Evolutionary conservation across 2,888 invertebrate species (phyloP).

Genomic region (Thereva unica): DNA sequence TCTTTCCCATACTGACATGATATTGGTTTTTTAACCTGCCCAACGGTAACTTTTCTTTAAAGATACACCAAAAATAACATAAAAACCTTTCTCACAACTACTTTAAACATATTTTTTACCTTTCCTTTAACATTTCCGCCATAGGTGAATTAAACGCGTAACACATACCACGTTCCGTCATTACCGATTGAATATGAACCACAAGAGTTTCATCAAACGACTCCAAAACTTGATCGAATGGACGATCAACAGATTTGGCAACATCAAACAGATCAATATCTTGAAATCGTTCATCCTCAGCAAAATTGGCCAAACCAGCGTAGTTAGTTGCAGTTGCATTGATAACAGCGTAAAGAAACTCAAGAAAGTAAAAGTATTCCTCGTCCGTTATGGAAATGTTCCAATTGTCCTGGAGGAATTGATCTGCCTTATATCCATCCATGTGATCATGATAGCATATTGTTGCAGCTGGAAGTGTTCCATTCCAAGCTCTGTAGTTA

Average conservation of each 20-base stretch:
- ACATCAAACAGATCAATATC: constrained; percentile 57
- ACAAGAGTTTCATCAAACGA: constrained; percentile 47
- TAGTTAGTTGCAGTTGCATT: constrained; percentile 59
- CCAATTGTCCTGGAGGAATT: constrained; percentile 51
- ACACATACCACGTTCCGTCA: constrained; percentile 71
- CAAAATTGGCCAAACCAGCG: constrained; percentile 54
- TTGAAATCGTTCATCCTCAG: constrained; percentile 56
- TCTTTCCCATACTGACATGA: constrained; percentile 54
- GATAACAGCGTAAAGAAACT: constrained; percentile 58
- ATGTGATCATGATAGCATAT: constrained; percentile 55
- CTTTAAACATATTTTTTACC: constrained; percentile 1
- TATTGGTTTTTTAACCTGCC: constrained; percentile 46
- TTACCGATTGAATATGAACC: constrained; percentile 54
- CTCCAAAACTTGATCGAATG: constrained; percentile 50
- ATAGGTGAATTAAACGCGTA: constrained; percentile 65
- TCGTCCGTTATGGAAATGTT: constrained; percentile 55
- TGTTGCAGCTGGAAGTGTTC: constrained; percentile 54
- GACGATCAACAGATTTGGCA: constrained; percentile 48
- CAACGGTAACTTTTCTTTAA: constrained; percentile 43
- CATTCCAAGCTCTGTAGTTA: constrained; percentile 56
- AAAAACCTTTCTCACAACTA: neutral
- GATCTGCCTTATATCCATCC: constrained; percentile 51
- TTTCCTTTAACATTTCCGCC: constrained; percentile 46
- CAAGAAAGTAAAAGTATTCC: constrained; percentile 59
- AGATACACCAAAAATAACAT: neutral